Evolutionary conservation across 2,113 vertebrate species (phyloP).

Genomic region (Sphyrna mokarran): DNA sequence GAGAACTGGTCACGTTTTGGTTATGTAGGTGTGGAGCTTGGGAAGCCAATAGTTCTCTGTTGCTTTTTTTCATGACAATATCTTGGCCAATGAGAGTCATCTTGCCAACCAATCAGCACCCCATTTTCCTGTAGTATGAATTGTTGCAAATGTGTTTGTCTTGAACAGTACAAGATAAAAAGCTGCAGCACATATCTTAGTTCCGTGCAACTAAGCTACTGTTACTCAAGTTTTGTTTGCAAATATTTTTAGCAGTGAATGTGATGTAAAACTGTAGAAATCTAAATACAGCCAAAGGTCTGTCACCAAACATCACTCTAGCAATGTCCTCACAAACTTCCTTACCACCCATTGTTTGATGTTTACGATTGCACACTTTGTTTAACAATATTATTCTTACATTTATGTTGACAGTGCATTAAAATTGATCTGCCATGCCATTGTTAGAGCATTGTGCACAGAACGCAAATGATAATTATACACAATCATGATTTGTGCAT

Average conservation of each 20-base stretch:
- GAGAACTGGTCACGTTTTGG: no score
- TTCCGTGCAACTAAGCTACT: background rate
- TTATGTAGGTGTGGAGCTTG: no score
- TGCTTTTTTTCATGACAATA: no score
- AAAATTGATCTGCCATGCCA: background rate
- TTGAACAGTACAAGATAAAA: background rate
- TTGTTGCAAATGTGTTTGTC: background rate
- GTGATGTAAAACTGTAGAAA: background rate
- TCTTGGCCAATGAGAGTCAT: no score
- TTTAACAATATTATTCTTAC: background rate
- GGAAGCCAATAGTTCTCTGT: no score
- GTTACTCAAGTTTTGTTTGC: background rate
- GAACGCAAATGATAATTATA: background rate
- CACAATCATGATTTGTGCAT: background rate
- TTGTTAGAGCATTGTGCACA: background rate
- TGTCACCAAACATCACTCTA: background rate
- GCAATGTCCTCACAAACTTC: background rate
- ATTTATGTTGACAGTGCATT: background rate
- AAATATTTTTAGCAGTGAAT: background rate
- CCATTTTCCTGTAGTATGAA: background rate
- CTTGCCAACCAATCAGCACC: background rate
- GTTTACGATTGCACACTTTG: background rate
- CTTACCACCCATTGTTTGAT: background rate
- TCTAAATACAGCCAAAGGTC: background rate
- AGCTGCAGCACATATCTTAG: background rate